Evolutionary conservation across 2,888 invertebrate species (phyloP).

Genomic region (Cheilosia grossa): DNA sequence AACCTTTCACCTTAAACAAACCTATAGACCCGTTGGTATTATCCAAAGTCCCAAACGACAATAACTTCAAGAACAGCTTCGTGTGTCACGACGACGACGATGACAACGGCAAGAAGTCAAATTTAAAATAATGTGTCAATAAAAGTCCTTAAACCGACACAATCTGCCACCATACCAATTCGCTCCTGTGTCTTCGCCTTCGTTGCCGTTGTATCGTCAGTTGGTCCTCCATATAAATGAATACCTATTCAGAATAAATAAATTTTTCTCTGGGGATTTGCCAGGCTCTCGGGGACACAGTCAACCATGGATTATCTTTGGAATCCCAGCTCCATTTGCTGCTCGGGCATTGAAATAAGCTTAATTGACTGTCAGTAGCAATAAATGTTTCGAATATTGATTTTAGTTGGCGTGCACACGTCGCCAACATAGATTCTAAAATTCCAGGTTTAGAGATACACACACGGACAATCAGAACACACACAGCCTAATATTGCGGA

Average conservation of each 20-base stretch:
- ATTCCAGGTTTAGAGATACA: conserved; percentile 36
- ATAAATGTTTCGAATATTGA: conserved; percentile 69
- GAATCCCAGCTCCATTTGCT: conserved; percentile 50
- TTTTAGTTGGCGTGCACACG: conserved; percentile 35
- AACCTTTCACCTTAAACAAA: conserved; percentile 41
- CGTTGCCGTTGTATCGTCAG: not conserved
- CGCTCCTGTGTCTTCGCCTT: not conserved
- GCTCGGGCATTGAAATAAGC: conserved; percentile 65
- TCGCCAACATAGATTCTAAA: conserved; percentile 35
- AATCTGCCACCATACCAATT: conserved; percentile 32
- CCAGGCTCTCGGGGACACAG: conserved; percentile 59
- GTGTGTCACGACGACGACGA: not conserved
- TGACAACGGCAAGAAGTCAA: conserved; percentile 31
- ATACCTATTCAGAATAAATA: conserved; percentile 50
- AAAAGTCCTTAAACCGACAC: conserved; percentile 57
- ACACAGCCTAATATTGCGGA: not conserved
- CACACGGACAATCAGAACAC: not conserved
- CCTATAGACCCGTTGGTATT: conserved; percentile 14
- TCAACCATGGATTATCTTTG: conserved; percentile 44
- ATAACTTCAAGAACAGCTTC: conserved; percentile 28
- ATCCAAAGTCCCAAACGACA: conserved; percentile 15
- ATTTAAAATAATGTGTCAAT: conserved; percentile 72
- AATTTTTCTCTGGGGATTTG: conserved; percentile 61
- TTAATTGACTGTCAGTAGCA: conserved; percentile 71
- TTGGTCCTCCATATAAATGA: conserved; percentile 23